These are phyloP conservation scores for Sarcophaga peregrina DNA, from an alignment of 1,140 invertebrate species.

Conservation along the genomic window DNA sequence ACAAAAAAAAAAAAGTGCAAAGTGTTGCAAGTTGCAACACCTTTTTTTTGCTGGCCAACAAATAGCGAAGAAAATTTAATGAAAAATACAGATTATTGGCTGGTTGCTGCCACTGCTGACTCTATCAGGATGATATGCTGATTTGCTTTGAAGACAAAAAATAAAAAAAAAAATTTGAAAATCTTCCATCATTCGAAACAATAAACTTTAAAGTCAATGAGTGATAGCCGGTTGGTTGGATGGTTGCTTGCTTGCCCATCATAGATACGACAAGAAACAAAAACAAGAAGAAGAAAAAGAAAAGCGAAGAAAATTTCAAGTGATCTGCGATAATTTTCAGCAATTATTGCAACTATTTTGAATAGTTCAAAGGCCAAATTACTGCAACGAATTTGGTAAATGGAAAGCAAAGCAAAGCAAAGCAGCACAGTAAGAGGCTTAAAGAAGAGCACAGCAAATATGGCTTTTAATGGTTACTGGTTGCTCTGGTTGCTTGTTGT, in stretches of 20 bases:
- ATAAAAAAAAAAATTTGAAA: not conserved
- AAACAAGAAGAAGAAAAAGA: not conserved
- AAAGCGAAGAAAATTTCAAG: not conserved
- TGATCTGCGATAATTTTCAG: slow-evolving; percentile 38
- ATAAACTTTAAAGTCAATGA: not conserved
- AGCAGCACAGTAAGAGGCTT: not conserved
- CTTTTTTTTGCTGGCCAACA: not conserved
- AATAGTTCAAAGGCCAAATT: slow-evolving; percentile 41
- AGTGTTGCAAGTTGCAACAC: not conserved
- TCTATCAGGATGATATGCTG: not conserved
- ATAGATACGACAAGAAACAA: not conserved
- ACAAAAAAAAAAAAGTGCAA: not conserved
- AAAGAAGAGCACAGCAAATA: not conserved
- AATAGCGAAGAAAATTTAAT: not conserved
- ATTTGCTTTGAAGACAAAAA: not conserved
- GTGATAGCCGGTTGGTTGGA: not conserved
- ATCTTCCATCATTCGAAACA: not conserved
- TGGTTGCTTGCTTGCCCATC: not conserved
- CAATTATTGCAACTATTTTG: slow-evolving; percentile 40
- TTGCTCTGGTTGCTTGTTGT: no score
- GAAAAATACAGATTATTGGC: not conserved
- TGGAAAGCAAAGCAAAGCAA: not conserved
- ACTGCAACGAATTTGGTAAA: slow-evolving; percentile 35
- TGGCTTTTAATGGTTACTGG: not conserved
- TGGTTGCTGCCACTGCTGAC: slow-evolving; percentile 7